A percentile compares a stretch with the other conserved stretches of the same genome.
Conservation (phyloP, 2,888 invertebrate genomes). For the Ischnus inquisitorius region DNA sequence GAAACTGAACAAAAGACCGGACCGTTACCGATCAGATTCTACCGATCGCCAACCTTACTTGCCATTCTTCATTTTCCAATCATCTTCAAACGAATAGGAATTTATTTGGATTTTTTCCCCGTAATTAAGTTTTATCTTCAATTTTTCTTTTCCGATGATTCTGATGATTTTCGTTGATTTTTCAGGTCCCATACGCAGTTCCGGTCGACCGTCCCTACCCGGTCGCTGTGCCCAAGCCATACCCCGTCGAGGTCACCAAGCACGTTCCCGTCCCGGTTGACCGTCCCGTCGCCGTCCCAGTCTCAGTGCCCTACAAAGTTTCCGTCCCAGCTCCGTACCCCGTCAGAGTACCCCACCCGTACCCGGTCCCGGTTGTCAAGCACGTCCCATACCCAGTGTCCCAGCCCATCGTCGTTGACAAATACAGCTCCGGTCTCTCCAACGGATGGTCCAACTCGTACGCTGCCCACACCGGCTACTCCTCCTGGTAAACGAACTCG, state of each 20-base stretch:
- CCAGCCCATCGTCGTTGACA: constrained; percentile 76
- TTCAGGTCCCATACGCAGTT: constrained; percentile 83
- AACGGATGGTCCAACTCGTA: constrained; percentile 63
- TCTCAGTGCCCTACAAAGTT: constrained; percentile 78
- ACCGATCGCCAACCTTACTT: no score
- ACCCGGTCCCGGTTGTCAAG: constrained; percentile 81
- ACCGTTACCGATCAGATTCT: no score
- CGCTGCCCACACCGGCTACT: constrained; percentile 56
- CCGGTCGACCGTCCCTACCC: constrained; percentile 83
- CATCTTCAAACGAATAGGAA: no score
- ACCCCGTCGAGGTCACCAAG: constrained; percentile 83
- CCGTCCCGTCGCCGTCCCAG: constrained; percentile 80
- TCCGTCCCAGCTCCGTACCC: constrained; percentile 82
- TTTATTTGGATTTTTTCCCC: not conserved
- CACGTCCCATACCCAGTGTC: constrained; percentile 82
- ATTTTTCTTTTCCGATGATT: not conserved
- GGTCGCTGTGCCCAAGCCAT: constrained; percentile 83
- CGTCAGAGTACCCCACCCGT: constrained; percentile 81
- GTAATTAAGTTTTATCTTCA: constrained; percentile 3
- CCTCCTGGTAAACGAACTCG: constrained; percentile 52
- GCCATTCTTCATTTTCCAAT: no score
- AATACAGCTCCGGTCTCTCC: constrained; percentile 57
- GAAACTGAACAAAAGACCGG: no score
- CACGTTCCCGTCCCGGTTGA: constrained; percentile 82
- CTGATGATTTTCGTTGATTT: constrained; percentile 4